Conservation (phyloP, 2,113 vertebrate species). For the Loxodonta africana region DNA sequence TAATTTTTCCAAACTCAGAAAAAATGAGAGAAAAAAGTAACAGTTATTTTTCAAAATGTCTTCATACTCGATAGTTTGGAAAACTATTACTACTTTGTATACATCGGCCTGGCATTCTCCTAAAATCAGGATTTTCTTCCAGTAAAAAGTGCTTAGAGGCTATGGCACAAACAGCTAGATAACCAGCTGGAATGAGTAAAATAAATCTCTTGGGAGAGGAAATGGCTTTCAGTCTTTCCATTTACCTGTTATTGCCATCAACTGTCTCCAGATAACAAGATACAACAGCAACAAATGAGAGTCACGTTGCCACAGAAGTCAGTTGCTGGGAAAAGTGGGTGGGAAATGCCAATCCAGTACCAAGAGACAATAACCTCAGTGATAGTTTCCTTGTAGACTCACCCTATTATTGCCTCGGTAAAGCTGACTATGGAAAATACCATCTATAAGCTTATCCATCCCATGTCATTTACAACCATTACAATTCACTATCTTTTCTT, state of each 20-base stretch:
- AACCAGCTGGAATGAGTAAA: neutral
- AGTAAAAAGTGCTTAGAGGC: neutral
- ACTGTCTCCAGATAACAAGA: neutral
- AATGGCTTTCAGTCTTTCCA: neutral
- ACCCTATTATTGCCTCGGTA: neutral
- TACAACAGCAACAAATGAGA: slow-evolving; percentile 50
- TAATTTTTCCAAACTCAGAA: slow-evolving; percentile 64
- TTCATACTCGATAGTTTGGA: slow-evolving; percentile 36
- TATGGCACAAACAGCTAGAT: neutral
- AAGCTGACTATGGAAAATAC: neutral
- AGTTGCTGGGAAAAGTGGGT: neutral
- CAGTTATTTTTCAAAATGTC: slow-evolving; percentile 39
- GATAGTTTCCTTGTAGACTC: neutral
- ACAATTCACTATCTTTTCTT: neutral
- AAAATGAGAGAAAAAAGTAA: slow-evolving; percentile 51
- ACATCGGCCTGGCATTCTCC: neutral
- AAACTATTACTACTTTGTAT: slow-evolving; percentile 30
- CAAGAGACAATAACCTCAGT: neutral
- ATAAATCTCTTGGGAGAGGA: neutral
- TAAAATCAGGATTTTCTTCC: slow-evolving; percentile 2
- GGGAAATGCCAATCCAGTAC: neutral
- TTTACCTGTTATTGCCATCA: neutral
- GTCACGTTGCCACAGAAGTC: neutral
- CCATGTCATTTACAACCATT: neutral
- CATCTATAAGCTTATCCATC: neutral